Evolutionary conservation across 2,113 vertebrate genomes (phyloP).

Genomic region (Ageneiosus marmoratus): DNA sequence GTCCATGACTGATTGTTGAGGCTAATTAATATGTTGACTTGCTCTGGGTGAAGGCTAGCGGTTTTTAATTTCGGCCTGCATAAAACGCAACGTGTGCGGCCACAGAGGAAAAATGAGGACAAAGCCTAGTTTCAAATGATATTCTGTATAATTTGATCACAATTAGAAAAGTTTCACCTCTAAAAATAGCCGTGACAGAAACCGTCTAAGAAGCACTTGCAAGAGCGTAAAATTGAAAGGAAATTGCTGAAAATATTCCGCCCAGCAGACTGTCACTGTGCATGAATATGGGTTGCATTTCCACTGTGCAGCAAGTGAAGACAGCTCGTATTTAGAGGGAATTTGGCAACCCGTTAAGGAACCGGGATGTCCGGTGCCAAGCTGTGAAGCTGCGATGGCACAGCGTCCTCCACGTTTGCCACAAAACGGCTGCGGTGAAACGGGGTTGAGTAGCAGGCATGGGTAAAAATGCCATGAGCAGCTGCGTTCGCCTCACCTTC

Average conservation of each 20-base stretch:
- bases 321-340: constrained; percentile 16
- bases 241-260: not conserved
- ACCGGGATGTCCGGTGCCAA: not conserved
- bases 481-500: constrained; percentile 17
- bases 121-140: not conserved
- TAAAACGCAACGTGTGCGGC: not conserved
- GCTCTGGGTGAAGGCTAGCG: not conserved
- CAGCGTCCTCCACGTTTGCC: not conserved
- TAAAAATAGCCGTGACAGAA: not conserved
- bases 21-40: not conserved
- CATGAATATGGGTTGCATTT: constrained; percentile 18
- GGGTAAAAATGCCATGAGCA: not conserved
- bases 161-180: not conserved
- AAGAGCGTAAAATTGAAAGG: not conserved
- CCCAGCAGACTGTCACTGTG: constrained; percentile 1
- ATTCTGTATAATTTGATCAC: not conserved
- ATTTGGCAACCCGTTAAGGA: constrained; percentile 17
- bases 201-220: not conserved
- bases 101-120: not conserved
- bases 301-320: constrained; percentile 1
- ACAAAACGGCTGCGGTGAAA: constrained; percentile 17
- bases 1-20: not conserved
- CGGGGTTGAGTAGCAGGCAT: not conserved
- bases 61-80: not conserved
- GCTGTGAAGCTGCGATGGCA: constrained; percentile 1